A percentile compares a stretch with the other conserved stretches of the same genome.
Conservation (phyloP, 2,113 vertebrate genomes). For the Ploceus nigricollis region DNA sequence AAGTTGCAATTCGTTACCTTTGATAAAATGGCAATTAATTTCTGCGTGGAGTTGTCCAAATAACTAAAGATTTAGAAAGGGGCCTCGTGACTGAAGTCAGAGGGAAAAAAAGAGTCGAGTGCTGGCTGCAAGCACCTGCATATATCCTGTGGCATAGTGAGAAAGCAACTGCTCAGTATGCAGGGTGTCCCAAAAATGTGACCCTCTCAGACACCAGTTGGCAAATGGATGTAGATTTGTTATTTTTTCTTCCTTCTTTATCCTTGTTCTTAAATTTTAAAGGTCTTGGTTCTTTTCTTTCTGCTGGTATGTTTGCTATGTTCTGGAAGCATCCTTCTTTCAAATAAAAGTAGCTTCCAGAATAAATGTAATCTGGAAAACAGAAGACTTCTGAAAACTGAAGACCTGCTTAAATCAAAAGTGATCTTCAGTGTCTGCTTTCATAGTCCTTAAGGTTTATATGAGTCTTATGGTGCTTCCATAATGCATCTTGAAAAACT, state of each 20-base stretch:
- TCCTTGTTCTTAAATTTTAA: neutral
- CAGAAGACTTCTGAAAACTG: neutral
- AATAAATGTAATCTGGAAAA: neutral
- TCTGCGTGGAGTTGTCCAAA: neutral
- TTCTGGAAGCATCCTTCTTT: neutral
- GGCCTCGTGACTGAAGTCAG: neutral
- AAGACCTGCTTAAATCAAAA: neutral
- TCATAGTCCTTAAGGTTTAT: neutral
- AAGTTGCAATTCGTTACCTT: neutral
- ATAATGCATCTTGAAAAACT: neutral
- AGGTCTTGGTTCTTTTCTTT: neutral
- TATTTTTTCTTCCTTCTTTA: neutral
- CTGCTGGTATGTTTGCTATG: neutral
- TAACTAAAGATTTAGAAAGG: neutral
- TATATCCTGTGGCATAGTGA: neutral
- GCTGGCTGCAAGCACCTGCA: neutral
- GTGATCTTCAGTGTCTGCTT: neutral
- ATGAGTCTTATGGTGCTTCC: neutral
- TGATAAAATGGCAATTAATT: neutral
- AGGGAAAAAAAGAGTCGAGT: neutral
- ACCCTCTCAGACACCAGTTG: neutral
- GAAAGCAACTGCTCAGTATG: neutral
- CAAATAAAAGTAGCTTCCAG: neutral
- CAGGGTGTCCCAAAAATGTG: neutral
- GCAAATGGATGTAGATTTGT: neutral